These are phyloP conservation scores for Varecia variegata DNA, from an alignment of 2,797 vertebrate species.

Conservation along the genomic window DNA sequence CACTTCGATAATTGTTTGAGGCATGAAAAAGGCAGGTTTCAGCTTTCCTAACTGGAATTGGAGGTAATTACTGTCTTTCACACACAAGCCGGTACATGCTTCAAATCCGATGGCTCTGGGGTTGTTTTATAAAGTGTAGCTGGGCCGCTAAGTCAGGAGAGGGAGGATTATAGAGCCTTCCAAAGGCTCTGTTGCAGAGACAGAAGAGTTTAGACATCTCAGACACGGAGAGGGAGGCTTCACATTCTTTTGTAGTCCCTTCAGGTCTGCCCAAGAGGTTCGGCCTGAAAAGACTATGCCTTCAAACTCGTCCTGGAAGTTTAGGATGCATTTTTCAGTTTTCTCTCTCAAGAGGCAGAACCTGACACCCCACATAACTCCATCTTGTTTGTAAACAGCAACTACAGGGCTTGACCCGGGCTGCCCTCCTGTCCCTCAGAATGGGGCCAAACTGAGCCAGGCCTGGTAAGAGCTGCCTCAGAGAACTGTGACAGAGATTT, in stretches of 20 bases:
- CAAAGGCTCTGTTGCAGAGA: constrained; percentile 7
- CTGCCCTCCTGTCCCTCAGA: not conserved
- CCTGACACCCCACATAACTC: not conserved
- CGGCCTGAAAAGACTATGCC: not conserved
- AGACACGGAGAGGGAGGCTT: not conserved
- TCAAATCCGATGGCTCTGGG: constrained; percentile 66
- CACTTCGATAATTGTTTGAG: constrained; percentile 71
- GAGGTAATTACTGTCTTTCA: constrained; percentile 77
- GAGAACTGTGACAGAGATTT: not conserved
- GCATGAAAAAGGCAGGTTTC: constrained; percentile 75
- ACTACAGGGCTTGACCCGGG: not conserved
- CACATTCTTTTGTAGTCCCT: not conserved
- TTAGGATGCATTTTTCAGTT: not conserved
- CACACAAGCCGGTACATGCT: constrained; percentile 70
- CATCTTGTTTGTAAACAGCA: not conserved
- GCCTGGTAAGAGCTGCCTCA: not conserved
- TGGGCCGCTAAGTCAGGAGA: constrained; percentile 36
- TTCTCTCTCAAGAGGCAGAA: constrained; percentile 20
- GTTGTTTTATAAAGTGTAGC: constrained; percentile 48
- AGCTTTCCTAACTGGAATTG: constrained; percentile 79
- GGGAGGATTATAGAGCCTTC: constrained; percentile 39
- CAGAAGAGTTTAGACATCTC: not conserved
- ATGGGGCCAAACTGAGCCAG: not conserved
- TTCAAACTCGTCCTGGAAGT: not conserved
- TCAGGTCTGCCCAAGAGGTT: not conserved